Evolutionary conservation across 2,888 invertebrate species (phyloP).

Genomic region (Torymus tubicola): DNA sequence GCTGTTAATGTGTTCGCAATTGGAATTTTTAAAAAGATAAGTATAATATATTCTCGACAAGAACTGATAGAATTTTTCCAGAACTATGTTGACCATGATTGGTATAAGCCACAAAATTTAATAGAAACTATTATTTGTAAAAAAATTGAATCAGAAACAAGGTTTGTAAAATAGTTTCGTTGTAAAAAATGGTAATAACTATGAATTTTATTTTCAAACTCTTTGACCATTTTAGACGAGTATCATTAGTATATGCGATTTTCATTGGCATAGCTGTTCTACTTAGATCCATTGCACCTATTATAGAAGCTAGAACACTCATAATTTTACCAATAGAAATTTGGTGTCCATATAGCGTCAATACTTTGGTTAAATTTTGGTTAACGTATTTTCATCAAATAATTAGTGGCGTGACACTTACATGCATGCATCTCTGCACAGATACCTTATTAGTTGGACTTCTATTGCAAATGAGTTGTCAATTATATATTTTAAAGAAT

Average conservation of each 20-base stretch:
- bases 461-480: constrained; percentile 26
- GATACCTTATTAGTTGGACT: constrained; percentile 38
- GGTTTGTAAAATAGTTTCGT: constrained; percentile 19
- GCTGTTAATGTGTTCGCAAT: not conserved
- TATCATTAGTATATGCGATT: constrained; percentile 9
- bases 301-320: constrained; percentile 24
- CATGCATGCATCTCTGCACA: constrained; percentile 10
- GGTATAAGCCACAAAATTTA: constrained; percentile 10
- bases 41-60: constrained; percentile 10
- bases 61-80: constrained; percentile 26
- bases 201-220: too few species aligned
- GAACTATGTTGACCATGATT: constrained; percentile 1
- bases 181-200: too few species aligned
- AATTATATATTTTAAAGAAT: constrained; percentile 38
- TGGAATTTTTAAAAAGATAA: constrained; percentile 35
- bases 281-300: constrained; percentile 21
- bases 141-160: constrained; percentile 12
- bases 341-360: constrained; percentile 33
- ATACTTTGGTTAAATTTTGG: constrained; percentile 23
- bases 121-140: constrained; percentile 16
- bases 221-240: not conserved
- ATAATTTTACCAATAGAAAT: constrained; percentile 40
- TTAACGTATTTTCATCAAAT: constrained; percentile 41
- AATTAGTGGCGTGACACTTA: constrained; percentile 20
- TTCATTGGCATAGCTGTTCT: constrained; percentile 1